Base-by-base conservation (phyloP, 2,888 invertebrate genomes). In the Urechis unicinctus region DNA sequence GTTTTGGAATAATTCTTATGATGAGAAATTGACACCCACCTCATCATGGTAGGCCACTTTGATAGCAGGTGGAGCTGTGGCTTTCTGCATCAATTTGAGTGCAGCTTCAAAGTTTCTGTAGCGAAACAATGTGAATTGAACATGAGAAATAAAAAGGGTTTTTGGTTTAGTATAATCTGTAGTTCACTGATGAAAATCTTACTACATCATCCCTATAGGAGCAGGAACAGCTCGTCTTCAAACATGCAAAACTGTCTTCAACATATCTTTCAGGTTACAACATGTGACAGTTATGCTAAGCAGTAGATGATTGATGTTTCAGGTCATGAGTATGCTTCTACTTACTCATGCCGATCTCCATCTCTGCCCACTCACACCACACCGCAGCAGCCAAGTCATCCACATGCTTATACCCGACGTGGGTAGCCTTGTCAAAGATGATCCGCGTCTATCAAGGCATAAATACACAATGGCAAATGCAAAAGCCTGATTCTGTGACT, bases 311-410 rank as follows among this genome's bases (percentile, higher is more conserved):
- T 36, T 36, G 17, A 36, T 13, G 9, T 17, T 36, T 36, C 9
- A 36, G 36, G 9, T 36, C 17, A 36, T 36, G 17, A 36, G 9
- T 36, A 17, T 13, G 17, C 9, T 36, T 9, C 9, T 9, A 72
- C 80, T 76, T 74, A 85, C 83, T 94, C 91, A 80, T 93, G 88
- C 66, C 94, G 49, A 98, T 87, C 81, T 98, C 97, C 91, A 98
- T 90, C 84, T 99, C 98, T 0, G 92, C 88, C 91, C 95, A 98
- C 80, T 96, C 96, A 80, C 96, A 97, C 95, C 97, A 98, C 13
- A 98, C 92, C 2, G n/a, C n/a, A 2, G 89, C 86, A 9, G 96
- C 96, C 64, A 99, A 82, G 78, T 98, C 97, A 72, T 97, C 97
- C 0, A 98, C 97, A 82, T 95, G 95, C 25, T 88, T 86, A 79